Base-by-base conservation (phyloP, 1,140 invertebrate genomes). In the Panagrolaimus sp. region DNA sequence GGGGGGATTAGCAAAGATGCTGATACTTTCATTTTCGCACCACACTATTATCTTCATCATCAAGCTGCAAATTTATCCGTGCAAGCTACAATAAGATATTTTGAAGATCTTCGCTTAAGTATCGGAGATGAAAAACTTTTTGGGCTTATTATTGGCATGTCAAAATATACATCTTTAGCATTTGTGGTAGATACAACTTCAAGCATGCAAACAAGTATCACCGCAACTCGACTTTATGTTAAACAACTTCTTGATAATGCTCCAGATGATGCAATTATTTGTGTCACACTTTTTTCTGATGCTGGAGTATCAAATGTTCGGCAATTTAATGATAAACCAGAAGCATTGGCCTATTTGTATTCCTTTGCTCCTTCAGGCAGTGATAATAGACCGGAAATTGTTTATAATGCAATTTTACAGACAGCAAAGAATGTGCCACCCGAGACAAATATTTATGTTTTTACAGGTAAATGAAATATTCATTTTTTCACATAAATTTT, bases 1-100 rank as follows among this genome's bases (percentile, higher is more conserved):
- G 52, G 52, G 14, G 52, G 52, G 21, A 58, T 58, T 28, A 58
- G 28, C 17, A 58, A 58, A 4, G 52, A 58, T 58, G 21, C 52
- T 21, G 52, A 58, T 26, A 58, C 52, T n/a, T 12, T 58, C 5
- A 26, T 58, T 12, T 58, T 58, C 8, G 21, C 52, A 1, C 52
- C 52, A 0, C 52, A 58, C 17, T 58, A 58, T 28, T 58, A 58
- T 14, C 17, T 58, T 12, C 52, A 58, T 58, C 52, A 58, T n/a
- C 52, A 2, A 4, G 52, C 52, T 26, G 52, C 52, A 17, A 17
- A 58, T 4, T 58, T 58, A 21, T 21, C 52, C 4, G 28, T 28
- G 1, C 21, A 58, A 58, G 52, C 52, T 0, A 58, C 52, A n/a
- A 21, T 58, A 12, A 10, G 52, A 12, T 58, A 26, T 21, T 58